These are phyloP conservation scores for Drosophila falleni DNA, from an alignment of 2,888 invertebrate species.

Conservation along the genomic window DNA sequence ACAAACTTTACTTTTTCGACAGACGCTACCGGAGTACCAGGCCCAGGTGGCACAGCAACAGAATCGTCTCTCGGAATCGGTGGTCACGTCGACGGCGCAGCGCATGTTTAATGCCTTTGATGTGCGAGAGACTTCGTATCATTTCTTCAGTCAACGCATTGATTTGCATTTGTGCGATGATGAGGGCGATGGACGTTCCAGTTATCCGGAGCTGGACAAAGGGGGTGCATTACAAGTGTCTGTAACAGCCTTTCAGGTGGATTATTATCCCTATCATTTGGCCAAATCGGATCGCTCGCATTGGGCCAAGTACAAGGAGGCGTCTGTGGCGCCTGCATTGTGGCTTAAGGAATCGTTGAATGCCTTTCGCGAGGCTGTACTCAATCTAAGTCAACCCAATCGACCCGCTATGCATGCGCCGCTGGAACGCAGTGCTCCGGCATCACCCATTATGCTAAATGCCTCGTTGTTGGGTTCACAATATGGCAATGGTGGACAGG, in stretches of 20 bases:
- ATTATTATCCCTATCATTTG: conserved; percentile 98
- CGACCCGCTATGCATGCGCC: conserved; percentile 85
- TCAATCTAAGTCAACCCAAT: conserved; percentile 90
- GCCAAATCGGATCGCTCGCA: conserved; percentile 94
- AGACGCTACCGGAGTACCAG: conserved; percentile 90
- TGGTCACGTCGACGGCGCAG: conserved; percentile 84
- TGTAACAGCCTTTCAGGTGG: conserved; percentile 94
- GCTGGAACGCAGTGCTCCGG: conserved; percentile 83
- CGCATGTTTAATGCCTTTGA: conserved; percentile 94
- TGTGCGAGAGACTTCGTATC: conserved; percentile 99
- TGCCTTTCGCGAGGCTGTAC: conserved; percentile 91
- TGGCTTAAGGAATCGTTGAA: conserved; percentile 95
- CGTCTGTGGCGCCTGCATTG: conserved; percentile 91
- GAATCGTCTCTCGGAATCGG: conserved; percentile 80
- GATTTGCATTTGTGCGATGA: conserved; percentile 99
- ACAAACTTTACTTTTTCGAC: conserved; percentile 5
- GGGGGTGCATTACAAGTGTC: conserved; percentile 98
- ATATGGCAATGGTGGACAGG: conserved; percentile 59
- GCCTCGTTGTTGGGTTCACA: conserved; percentile 72
- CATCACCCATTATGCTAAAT: conserved; percentile 81
- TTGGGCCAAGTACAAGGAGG: conserved; percentile 95
- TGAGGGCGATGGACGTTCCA: conserved; percentile 93
- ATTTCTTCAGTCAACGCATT: conserved; percentile 95
- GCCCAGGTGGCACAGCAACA: conserved; percentile 89
- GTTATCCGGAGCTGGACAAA: conserved; percentile 92